Conservation (phyloP, 1,140 invertebrate species). For the Pollicipes pollicipes region DNA sequence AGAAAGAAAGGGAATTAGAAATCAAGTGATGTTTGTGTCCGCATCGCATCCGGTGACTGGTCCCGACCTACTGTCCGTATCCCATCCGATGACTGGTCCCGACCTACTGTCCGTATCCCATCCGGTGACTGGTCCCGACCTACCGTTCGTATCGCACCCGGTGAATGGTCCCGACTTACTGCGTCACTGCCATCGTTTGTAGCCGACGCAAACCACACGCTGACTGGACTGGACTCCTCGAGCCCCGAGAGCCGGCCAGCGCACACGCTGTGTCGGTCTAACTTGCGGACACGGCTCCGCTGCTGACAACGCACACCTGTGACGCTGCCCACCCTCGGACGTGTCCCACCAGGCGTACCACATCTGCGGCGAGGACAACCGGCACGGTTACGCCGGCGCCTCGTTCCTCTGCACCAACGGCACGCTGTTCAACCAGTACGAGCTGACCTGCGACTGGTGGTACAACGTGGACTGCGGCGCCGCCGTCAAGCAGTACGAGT, state of each 20-base stretch:
- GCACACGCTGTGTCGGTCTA: not conserved
- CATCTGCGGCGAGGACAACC: constrained; percentile 33
- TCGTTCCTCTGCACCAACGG: constrained; percentile 23
- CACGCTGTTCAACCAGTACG: constrained; percentile 22
- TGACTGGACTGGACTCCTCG: not conserved
- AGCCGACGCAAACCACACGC: not conserved
- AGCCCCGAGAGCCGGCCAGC: not conserved
- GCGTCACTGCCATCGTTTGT: not conserved
- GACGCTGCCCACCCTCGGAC: not conserved
- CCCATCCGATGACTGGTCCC: too few species aligned
- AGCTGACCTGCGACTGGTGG: constrained; percentile 23
- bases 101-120: too few species aligned
- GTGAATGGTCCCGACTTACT: too few species aligned
- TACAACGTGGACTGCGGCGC: constrained; percentile 22
- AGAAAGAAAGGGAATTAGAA: too few species aligned
- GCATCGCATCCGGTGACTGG: too few species aligned
- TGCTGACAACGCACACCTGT: not conserved
- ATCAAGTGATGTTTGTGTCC: too few species aligned
- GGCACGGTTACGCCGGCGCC: constrained; percentile 24
- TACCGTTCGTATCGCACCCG: too few species aligned
- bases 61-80: too few species aligned
- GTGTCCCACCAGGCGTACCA: constrained; percentile 31
- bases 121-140: too few species aligned
- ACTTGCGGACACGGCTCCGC: not conserved
- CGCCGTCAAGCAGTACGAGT: constrained; percentile 17